Evolutionary conservation across 2,888 invertebrate genomes (phyloP), one percentile per base, ranked within the genome.

Genomic region (Sminthurides aquaticus): DNA sequence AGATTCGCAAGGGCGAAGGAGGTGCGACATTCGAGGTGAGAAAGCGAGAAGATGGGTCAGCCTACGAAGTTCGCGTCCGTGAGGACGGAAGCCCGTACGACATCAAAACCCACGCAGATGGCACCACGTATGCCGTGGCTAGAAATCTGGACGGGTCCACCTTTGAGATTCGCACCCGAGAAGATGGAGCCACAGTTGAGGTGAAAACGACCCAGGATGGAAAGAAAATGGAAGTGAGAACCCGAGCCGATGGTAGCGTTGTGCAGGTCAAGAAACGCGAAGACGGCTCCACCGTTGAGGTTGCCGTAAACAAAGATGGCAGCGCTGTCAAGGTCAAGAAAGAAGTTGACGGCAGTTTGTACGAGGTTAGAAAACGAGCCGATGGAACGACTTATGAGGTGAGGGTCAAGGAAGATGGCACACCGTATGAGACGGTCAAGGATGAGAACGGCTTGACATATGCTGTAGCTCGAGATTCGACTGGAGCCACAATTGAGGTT

Each of bases 51-150:
- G 59, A 59, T 20, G 59, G 59, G 11, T 25, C 43, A 26, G 49
- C 59, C 8, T 20, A 29, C 27, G 48, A 48, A 26, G 59, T 48
- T 5, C 22, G 26, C n/a, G 49, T 59, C 48, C 28, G 29, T 20
- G 59, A 59, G 15, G 59, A 59, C 27, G 59, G 59, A 15, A 59
- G 29, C n/a, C 59, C 59, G 20, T 59, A 48, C 18, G 59, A 59
- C 20, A 59, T 49, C 1, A 49, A 49, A 48, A 59, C 43, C 18
- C 25, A 49, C n/a, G 59, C 43, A 26, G 59, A 59, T 49, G 59
- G 59, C 26, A 24, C 22, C 11, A 59, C 59, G 11, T 59, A 59
- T 25, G 59, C 59, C 59, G 48, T 59, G 24, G 59, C 34, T 24
- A 58, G 34, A 22, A 59, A 59, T 8, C 15, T 25, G 2, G 59